phyloP scores from a whole-genome alignment of 2,888 invertebrate genomes.

The Bruchidius siliquastri region DNA sequence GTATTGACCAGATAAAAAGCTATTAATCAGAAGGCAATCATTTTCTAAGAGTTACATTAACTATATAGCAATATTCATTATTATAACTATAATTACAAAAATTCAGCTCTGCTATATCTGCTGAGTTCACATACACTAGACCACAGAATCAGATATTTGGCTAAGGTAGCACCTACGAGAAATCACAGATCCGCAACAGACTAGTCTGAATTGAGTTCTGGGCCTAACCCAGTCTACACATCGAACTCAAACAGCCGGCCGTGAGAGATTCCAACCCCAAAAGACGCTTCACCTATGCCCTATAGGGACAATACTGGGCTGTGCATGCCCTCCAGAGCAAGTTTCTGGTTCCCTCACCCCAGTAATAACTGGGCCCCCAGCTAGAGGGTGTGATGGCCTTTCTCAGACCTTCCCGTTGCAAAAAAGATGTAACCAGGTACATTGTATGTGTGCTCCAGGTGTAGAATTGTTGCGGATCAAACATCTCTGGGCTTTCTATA shows the following conservation, averaged over 20 bases:
- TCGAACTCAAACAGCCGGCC: conserved; percentile 71
- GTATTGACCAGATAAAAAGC: no score
- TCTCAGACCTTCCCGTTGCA: conserved; percentile 81
- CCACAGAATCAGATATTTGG: not conserved
- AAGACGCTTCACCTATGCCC: conserved; percentile 45
- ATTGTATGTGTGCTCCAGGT: conserved; percentile 63
- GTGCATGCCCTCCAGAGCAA: conserved; percentile 45
- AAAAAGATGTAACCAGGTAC: conserved; percentile 55
- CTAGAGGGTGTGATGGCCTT: conserved; percentile 64
- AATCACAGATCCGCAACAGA: conserved; percentile 61
- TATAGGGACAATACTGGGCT: conserved; percentile 52
- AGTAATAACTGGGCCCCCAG: conserved; percentile 61
- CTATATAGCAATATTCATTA: no score
- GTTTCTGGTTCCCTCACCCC: conserved; percentile 74
- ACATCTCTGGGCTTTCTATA: conserved; percentile 5
- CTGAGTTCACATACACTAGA: not conserved
- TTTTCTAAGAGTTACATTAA: no score
- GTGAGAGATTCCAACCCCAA: conserved; percentile 65
- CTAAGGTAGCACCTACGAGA: conserved; percentile 5
- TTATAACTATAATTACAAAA: no score
- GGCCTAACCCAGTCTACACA: conserved; percentile 61
- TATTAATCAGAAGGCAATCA: no score
- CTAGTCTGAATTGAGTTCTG: conserved; percentile 85
- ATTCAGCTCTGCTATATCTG: no score
- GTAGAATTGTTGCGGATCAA: conserved; percentile 71